Evolutionary conservation across 2,113 vertebrate species (phyloP).

Genomic region (Danionella cerebrum): DNA sequence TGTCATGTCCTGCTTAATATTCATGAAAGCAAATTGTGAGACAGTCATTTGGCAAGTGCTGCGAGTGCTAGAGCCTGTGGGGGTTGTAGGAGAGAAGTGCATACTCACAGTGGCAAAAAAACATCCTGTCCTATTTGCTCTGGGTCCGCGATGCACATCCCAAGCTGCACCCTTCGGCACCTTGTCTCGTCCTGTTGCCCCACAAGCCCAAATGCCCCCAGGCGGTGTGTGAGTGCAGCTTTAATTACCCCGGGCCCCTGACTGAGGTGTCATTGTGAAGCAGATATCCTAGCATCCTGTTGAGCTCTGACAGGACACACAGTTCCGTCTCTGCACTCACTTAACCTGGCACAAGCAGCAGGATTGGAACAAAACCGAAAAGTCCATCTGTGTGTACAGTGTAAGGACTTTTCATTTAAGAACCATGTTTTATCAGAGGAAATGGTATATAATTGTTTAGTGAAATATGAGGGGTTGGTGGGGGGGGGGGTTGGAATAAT

Average conservation of each 20-base stretch:
- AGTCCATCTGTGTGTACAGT: too few relatives aligned
- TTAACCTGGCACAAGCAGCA: background rate
- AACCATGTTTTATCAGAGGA: too few relatives aligned
- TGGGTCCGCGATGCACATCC: background rate
- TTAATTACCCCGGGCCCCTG: slow-evolving; percentile 67
- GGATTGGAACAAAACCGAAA: background rate
- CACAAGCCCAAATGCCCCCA: slow-evolving; percentile 37
- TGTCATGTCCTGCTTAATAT: slow-evolving; percentile 71
- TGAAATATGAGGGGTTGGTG: too few relatives aligned
- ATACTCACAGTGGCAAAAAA: slow-evolving; percentile 50
- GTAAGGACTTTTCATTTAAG: too few relatives aligned
- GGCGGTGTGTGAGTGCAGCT: slow-evolving; percentile 52
- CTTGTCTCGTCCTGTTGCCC: background rate
- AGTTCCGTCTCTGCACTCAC: slow-evolving; percentile 28
- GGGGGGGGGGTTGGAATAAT: too few relatives aligned
- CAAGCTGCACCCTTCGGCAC: slow-evolving; percentile 9
- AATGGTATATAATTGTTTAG: too few relatives aligned
- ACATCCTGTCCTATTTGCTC: slow-evolving; percentile 1
- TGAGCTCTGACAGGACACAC: slow-evolving; percentile 48
- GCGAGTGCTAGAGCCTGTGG: slow-evolving; percentile 58
- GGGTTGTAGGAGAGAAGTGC: slow-evolving; percentile 57
- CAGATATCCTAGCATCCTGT: slow-evolving; percentile 19
- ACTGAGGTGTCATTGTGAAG: slow-evolving; percentile 48
- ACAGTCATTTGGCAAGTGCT: slow-evolving; percentile 67
- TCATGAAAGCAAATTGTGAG: slow-evolving; percentile 79